Conservation (phyloP, 2,888 invertebrate species). For the Harmothoe impar region DNA sequence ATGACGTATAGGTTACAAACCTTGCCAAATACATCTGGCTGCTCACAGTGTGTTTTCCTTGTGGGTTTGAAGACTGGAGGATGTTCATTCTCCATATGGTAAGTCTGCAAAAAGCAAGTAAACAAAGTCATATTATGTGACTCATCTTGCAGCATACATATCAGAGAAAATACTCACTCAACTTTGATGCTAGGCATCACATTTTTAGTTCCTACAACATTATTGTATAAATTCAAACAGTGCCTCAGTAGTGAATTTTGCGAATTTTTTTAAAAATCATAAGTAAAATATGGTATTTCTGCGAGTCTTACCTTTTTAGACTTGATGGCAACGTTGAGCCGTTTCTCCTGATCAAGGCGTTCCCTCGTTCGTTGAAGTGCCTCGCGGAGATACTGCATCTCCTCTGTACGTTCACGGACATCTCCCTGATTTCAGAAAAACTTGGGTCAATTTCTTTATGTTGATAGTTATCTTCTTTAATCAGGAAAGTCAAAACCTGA, state of each 20-base stretch:
- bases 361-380: slow-evolving; percentile 80
- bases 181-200: too few relatives aligned
- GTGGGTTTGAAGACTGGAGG: slow-evolving; percentile 51
- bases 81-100: slow-evolving; percentile 69
- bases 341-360: slow-evolving; percentile 81
- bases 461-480: too few relatives aligned
- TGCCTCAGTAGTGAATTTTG: too few relatives aligned
- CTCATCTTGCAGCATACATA: too few relatives aligned
- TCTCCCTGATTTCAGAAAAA: slow-evolving; percentile 70
- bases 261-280: too few relatives aligned
- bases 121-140: background rate
- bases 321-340: slow-evolving; percentile 82
- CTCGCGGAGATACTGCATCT: slow-evolving; percentile 81
- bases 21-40: slow-evolving; percentile 64
- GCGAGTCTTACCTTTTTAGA: slow-evolving; percentile 78
- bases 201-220: too few relatives aligned
- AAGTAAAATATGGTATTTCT: too few relatives aligned
- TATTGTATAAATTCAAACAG: too few relatives aligned
- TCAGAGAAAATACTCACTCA: too few relatives aligned
- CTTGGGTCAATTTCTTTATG: too few relatives aligned
- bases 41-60: slow-evolving; percentile 69
- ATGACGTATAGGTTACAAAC: slow-evolving; percentile 33
- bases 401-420: slow-evolving; percentile 79
- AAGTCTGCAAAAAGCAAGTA: slow-evolving; percentile 66
- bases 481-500: too few relatives aligned